A percentile compares a stretch with the other conserved stretches of the same genome.
phyloP scores from a whole-genome alignment of 2,797 vertebrate species.

The Trichosurus vulpecula region DNA sequence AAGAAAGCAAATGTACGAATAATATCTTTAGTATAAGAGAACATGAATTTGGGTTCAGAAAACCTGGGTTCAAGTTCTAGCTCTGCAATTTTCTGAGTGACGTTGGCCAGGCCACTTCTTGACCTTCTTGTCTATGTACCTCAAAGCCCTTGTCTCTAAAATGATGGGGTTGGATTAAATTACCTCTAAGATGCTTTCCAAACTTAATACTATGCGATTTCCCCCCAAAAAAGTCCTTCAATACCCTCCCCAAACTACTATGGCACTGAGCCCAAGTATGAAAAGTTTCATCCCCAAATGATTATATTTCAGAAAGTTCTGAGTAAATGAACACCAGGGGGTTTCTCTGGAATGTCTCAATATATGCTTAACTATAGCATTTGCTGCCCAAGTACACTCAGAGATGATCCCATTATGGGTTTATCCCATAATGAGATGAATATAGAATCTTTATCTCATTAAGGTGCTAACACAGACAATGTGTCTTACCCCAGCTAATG shows the following conservation, averaged over 20 bases:
- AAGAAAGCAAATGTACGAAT: neutral
- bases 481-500: neutral
- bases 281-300: neutral
- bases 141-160: neutral
- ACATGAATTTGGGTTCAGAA: neutral
- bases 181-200: neutral
- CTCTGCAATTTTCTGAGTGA: neutral
- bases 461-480: neutral
- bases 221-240: neutral
- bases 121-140: neutral
- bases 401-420: neutral
- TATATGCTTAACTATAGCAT: neutral
- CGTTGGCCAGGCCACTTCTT: neutral
- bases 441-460: neutral
- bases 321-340: neutral
- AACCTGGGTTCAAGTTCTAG: neutral
- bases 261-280: neutral
- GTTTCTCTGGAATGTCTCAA: neutral
- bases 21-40: neutral
- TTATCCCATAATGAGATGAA: neutral
- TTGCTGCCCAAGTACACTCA: neutral
- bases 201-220: neutral
- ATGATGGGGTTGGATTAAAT: neutral
- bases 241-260: neutral
- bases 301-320: neutral